Base-by-base conservation (phyloP, 2,888 invertebrate genomes). In the Muschampia plurimacula region DNA sequence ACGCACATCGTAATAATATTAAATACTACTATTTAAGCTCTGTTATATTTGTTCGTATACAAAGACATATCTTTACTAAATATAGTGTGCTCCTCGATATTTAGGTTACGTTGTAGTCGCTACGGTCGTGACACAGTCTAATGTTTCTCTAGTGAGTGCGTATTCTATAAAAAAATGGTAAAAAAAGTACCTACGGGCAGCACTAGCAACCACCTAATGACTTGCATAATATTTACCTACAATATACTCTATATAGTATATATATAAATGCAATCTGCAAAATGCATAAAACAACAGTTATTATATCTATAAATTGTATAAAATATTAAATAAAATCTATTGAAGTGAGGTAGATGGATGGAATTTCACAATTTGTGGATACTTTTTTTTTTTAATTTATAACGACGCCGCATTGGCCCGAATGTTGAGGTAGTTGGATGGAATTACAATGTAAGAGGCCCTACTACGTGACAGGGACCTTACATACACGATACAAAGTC, bases 261-360 rank as follows among this genome's bases (percentile, higher is more conserved):
- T 86, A 90, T 90, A 94, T 94, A 94, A 94, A 94, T 94, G 93
- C 93, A 91, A 93, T 93, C 89, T 93, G 92, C 88, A 94, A 94
- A 93, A 93, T 93, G 93, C 94, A 94, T 92, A 93, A 93, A 94
- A 93, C 93, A 94, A 93, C 93, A 92, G 90, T 92, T 92, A 90
- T 88, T 91, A 93, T 90, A 93, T 91, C 93, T 94, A 94, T 93
- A 94, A 93, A 93, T 93, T 92, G 93, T 94, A 94, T 94, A 94
- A 94, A 94, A 94, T 93, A 94, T 93, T 93, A 94, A 94, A 93
- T 94, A 94, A 95, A 93, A 94, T 94, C 94, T 94, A 94, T 94
- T 94, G 94, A 95, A 95, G 95, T 96, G 96, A 96, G 96, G 96
- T 96, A 96, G 96, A 95, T 96, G 96, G 96, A 96, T 96, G 96